Percentiles rank a stretch among this genome's conserved stretches.
Evolutionary conservation across 1,140 invertebrate species (phyloP).

Genomic region (Propsilocerus akamusi): DNA sequence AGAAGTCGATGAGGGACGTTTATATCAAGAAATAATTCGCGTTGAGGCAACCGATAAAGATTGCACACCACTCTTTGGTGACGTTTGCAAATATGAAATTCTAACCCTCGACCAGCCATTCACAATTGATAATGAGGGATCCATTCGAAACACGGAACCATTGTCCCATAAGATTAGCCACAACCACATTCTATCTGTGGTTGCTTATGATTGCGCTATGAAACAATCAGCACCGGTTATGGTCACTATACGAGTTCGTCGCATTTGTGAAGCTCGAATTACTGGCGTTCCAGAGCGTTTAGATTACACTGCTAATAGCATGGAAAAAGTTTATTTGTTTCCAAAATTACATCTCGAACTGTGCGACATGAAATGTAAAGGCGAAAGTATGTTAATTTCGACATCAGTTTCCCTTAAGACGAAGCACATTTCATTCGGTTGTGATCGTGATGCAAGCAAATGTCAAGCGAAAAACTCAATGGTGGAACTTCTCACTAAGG

Average conservation of each 20-base stretch:
- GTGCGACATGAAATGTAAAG: conserved; percentile 66
- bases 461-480: conserved; percentile 22
- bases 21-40: conserved; percentile 77
- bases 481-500: conserved; percentile 71
- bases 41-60: conserved; percentile 82
- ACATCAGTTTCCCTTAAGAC: conserved; percentile 20
- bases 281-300: conserved; percentile 69
- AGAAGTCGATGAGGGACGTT: conserved; percentile 75
- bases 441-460: conserved; percentile 22
- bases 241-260: conserved; percentile 76
- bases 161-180: conserved; percentile 79
- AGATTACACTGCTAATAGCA: conserved; percentile 47
- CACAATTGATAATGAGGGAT: conserved; percentile 76
- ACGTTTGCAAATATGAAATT: conserved; percentile 93
- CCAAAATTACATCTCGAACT: conserved; percentile 71
- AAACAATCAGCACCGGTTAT: conserved; percentile 74
- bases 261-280: conserved; percentile 20
- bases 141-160: conserved; percentile 75
- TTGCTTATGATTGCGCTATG: conserved; percentile 93
- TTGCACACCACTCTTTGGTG: conserved; percentile 77
- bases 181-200: conserved; percentile 90
- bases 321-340: conserved; percentile 40
- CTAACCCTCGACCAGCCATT: conserved; percentile 79
- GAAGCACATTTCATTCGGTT: conserved; percentile 24
- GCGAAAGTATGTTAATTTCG: conserved; percentile 24